These are phyloP conservation scores for Phymastichus coffea DNA, from an alignment of 1,140 invertebrate species.

Conservation along the genomic window DNA sequence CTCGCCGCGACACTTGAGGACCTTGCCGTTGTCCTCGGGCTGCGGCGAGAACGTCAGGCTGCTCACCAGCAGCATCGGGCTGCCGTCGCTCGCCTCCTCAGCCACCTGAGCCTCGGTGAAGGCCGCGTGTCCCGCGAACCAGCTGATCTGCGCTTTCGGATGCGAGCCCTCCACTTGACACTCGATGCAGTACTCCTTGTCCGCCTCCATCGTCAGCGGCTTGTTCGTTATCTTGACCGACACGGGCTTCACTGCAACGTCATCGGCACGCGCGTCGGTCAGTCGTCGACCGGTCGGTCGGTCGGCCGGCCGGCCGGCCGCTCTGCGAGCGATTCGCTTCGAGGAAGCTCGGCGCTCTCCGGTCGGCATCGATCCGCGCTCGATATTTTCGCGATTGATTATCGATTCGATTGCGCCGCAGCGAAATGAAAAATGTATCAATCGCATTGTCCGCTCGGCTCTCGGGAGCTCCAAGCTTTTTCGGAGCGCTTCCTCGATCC, in stretches of 20 bases:
- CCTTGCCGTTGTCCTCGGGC: slow-evolving; percentile 79
- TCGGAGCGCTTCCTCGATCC: too few relatives aligned
- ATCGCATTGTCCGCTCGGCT: too few relatives aligned
- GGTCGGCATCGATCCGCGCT: too few relatives aligned
- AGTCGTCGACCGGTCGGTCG: too few relatives aligned
- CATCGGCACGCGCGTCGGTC: too few relatives aligned
- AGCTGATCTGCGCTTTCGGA: slow-evolving; percentile 77
- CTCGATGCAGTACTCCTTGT: slow-evolving; percentile 71
- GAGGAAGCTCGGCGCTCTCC: too few relatives aligned
- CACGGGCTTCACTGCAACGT: slow-evolving; percentile 73
- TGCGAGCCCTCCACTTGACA: slow-evolving; percentile 82
- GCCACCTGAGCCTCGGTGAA: slow-evolving; percentile 73
- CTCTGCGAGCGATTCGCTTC: too few relatives aligned
- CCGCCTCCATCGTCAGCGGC: slow-evolving; percentile 73
- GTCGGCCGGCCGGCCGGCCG: too few relatives aligned
- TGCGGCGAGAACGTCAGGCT: slow-evolving; percentile 76
- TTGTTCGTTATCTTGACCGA: slow-evolving; percentile 74
- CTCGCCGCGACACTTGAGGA: slow-evolving; percentile 80
- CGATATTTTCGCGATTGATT: too few relatives aligned
- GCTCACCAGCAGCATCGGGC: slow-evolving; percentile 73
- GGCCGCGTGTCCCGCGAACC: slow-evolving; percentile 75
- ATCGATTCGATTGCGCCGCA: too few relatives aligned
- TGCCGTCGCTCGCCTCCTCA: slow-evolving; percentile 56
- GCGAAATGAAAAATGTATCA: too few relatives aligned
- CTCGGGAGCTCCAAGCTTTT: too few relatives aligned